A percentile compares a stretch with the other conserved stretches of the same genome.
Conservation (phyloP, 2,113 vertebrate genomes). For the Aramus guarauna region DNA sequence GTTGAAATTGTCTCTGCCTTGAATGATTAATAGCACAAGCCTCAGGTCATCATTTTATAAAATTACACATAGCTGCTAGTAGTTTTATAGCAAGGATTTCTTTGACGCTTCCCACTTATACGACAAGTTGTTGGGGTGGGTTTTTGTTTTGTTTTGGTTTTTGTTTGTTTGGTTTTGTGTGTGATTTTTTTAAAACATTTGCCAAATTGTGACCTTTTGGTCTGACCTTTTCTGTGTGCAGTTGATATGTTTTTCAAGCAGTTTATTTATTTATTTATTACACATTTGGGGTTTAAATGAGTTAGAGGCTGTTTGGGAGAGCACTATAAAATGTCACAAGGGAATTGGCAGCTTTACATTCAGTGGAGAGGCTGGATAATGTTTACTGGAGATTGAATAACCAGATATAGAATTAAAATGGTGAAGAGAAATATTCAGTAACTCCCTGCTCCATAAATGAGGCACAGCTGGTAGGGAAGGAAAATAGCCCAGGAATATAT, state of each 20-base stretch:
- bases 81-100: not conserved
- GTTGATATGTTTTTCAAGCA: not conserved
- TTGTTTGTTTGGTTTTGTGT: too few relatives aligned
- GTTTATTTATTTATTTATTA: constrained; percentile 20
- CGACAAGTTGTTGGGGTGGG: not conserved
- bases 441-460: not conserved
- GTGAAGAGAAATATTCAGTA: not conserved
- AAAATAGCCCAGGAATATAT: not conserved
- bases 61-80: not conserved
- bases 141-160: not conserved
- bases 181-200: not conserved
- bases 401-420: not conserved
- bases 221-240: not conserved
- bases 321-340: not conserved
- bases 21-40: not conserved
- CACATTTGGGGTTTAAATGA: not conserved
- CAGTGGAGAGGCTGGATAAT: not conserved
- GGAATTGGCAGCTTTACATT: not conserved
- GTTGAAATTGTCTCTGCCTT: not conserved
- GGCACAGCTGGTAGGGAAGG: not conserved
- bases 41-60: not conserved
- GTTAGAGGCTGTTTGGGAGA: not conserved
- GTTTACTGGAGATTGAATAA: not conserved
- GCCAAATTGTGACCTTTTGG: not conserved
- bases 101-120: not conserved